These are phyloP conservation scores for Drosophila greeni DNA, from an alignment of 2,888 invertebrate species.

Conservation along the genomic window DNA sequence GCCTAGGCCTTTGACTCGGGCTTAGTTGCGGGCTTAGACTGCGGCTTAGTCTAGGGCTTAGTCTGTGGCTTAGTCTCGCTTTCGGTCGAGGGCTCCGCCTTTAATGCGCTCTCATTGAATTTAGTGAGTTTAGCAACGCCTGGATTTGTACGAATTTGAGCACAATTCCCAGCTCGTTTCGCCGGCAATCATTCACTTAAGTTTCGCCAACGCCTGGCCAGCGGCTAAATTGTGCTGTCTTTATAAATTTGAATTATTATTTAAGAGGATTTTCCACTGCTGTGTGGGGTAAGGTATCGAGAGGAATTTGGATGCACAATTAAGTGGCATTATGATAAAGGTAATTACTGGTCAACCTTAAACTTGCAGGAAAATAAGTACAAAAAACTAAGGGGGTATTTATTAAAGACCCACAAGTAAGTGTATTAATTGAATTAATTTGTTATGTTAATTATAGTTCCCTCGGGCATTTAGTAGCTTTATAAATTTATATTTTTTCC, in stretches of 20 bases:
- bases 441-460: too few relatives aligned
- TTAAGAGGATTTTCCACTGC: conserved; percentile 2
- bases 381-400: neutral
- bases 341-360: neutral
- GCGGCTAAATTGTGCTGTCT: conserved; percentile 41
- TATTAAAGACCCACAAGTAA: rapidly evolving
- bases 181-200: conserved; percentile 70
- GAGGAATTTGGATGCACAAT: conserved; percentile 9
- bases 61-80: conserved; percentile 5
- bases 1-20: conserved; percentile 11
- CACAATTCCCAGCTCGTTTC: conserved; percentile 57
- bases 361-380: neutral
- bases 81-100: conserved; percentile 6
- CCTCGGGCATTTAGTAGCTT: neutral
- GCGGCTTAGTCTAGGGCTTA: conserved; percentile 17
- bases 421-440: too few relatives aligned
- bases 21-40: conserved; percentile 21
- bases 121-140: conserved; percentile 32
- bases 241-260: conserved; percentile 36
- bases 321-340: conserved; percentile 12
- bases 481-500: neutral
- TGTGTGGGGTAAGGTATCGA: conserved; percentile 15
- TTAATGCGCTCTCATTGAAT: conserved; percentile 40
- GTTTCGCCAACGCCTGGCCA: conserved; percentile 34
- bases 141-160: conserved; percentile 43